Evolutionary conservation across 30 jellyfish, hydroid and myxozoan species (phyloP), one percentile per base, ranked within the genome.

Genomic region (Cassiopea xamachana): DNA sequence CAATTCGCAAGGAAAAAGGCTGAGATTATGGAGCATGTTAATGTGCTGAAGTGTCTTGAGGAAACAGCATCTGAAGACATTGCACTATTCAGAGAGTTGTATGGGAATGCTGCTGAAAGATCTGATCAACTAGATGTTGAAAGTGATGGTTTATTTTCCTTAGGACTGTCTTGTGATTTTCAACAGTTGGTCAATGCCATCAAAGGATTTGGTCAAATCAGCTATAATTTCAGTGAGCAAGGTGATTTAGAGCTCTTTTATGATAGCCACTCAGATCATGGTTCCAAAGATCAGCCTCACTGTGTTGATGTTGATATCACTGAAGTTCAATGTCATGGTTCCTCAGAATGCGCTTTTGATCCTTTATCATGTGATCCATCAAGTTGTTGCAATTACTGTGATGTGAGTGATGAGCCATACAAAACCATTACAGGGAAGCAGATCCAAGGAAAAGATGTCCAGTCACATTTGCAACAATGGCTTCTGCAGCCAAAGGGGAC

Each of bases 381-480:
- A 14, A 84, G 79, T 0, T 60, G 94, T 71, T 87, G 94, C 48
- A 78, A 87, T 69, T 77, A 84, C 68, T 48, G 61, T 48, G 94
- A 77, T 46, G 18, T 87, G n/a, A 76, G 89, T 68, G 94, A 87
- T 49, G 89, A 87, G 7, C 67, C 48, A 5, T 72, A 46, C 59
- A 17, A 51, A 13, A 78, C 81, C 7, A n/a, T 86, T 2, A 64
- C 69, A 19, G 60, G 16, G 39, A 16, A n/a, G 83, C 62, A 39
- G 43, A 77, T 45, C 4, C 45, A 44, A 16, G 55, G 77, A 70
- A 46, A 14, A 7, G n/a, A 18, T 5, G 17, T 16, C 27, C 48
- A 87, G 1, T 47, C 43, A 79, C 60, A 18, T 77, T 55, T 48
- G 84, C 67, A 87, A 64, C 55, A 67, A 68, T 87, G 94, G 94